Percentiles rank a stretch among this genome's conserved stretches.
Conservation (phyloP, 1,140 invertebrate genomes). For the Saxidomus purpurata region DNA sequence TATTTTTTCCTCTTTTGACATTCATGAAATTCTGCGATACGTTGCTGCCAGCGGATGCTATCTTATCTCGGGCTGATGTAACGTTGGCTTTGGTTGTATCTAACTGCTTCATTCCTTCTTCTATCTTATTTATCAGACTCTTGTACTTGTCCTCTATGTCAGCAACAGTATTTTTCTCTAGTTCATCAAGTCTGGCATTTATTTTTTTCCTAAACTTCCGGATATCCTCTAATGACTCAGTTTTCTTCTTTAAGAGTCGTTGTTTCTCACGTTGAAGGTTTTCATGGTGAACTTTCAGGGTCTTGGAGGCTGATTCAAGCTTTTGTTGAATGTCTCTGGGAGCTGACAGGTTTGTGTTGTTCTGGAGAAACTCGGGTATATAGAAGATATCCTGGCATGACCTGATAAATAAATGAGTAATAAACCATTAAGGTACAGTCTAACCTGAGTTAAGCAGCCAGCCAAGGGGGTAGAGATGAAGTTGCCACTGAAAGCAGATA, state of each 20-base stretch:
- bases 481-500: too few relatives aligned
- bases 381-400: not conserved
- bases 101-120: not conserved
- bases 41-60: not conserved
- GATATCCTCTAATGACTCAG: not conserved
- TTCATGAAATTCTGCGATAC: not conserved
- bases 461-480: too few relatives aligned
- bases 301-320: not conserved
- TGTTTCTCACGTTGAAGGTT: not conserved
- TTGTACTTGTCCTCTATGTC: not conserved
- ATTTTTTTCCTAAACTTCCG: not conserved
- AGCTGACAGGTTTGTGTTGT: not conserved
- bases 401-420: too few relatives aligned
- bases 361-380: not conserved
- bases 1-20: not conserved
- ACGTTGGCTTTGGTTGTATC: not conserved
- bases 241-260: not conserved
- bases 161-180: not conserved
- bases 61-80: not conserved
- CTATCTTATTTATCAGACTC: not conserved
- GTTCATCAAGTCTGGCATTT: not conserved
- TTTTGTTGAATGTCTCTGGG: not conserved
- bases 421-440: too few relatives aligned
- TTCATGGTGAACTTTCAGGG: not conserved
- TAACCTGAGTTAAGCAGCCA: too few relatives aligned